Base-by-base conservation (phyloP, 30 jellyfish, hydroid and myxozoan species). In the Aurelia sp. region DNA sequence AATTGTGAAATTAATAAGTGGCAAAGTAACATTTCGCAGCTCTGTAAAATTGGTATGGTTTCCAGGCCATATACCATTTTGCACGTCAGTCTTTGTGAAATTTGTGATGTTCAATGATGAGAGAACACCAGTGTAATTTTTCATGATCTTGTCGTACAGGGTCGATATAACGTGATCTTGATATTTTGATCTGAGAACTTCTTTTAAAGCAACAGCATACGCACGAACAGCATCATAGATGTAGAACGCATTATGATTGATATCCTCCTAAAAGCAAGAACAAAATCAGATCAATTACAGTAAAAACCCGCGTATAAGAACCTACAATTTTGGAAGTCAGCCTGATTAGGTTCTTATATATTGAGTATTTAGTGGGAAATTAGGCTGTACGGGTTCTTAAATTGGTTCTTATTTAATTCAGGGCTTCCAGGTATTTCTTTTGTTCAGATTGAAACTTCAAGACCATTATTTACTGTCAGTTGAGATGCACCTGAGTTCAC, bases 171-270 rank as follows among this genome's bases (percentile, higher is more conserved):
- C 80, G 68, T 84, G 80, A 8, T 74, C 79, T 33, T 47, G 33
- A 67, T 83, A 84, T 41, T 48, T 62, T 15, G 69, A 21, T 30
- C 71, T 44, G 69, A 84, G 21, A 16, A 80, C 72, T 15, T 78
- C 47, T 18, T 61, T 75, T 58, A 84, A 20, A 3, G 83, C 91
- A 24, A 20, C 63, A 18, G 86, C 82, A 66, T 82, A 91, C 11
- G 90, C 87, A 40, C 24, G 31, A 55, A 91, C 91, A 17, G 97
- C 95, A 71, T 91, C 97, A 69, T 91, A 80, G 57, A 77, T 74
- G 89, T 91, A 91, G 61, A 84, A 71, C 2, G 95, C 92, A 3
- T 51, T 74, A 20, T 70, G 77, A 8, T 44, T 44, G 55, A 44
- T 44, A 8, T 44, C 55, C 55, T 44, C 55, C 55, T 44, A 4